Conservation (phyloP, 2,888 invertebrate genomes). For the Alloplasta piceator region DNA sequence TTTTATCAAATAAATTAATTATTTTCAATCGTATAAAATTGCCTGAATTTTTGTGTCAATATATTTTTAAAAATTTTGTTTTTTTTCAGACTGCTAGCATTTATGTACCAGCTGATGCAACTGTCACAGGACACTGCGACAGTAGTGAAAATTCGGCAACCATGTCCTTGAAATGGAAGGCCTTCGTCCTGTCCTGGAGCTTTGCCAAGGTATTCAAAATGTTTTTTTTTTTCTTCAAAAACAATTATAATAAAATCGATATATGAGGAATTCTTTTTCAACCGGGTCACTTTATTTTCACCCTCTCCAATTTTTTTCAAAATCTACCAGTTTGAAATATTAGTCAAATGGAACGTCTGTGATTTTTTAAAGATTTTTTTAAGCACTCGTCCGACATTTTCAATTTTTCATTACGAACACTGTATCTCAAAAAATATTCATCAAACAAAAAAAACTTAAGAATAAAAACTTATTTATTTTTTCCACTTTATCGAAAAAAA, state of each 20-base stretch:
- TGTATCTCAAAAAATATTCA: no score
- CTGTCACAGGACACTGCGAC: conserved; percentile 90
- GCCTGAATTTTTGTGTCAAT: conserved; percentile 7
- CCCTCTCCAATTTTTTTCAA: no score
- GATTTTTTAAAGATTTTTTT: no score
- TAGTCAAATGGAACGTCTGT: no score
- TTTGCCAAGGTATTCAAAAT: conserved; percentile 90
- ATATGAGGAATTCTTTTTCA: not conserved
- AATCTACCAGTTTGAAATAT: no score
- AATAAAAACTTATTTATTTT: no score
- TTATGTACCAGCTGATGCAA: conserved; percentile 90
- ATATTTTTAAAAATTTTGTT: conserved; percentile 14
- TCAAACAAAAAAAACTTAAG: no score
- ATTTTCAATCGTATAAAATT: not conserved
- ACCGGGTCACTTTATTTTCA: no score
- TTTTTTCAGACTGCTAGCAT: conserved; percentile 88
- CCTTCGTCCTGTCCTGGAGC: conserved; percentile 89
- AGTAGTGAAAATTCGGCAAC: conserved; percentile 88
- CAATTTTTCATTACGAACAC: no score
- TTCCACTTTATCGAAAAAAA: no score
- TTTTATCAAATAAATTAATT: no score
- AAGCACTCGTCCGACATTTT: no score
- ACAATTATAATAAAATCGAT: not conserved
- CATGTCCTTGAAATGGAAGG: conserved; percentile 90
- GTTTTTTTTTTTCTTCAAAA: not conserved